Base-by-base conservation (phyloP, 2,113 vertebrate genomes). In the Sebastes schlegelii region DNA sequence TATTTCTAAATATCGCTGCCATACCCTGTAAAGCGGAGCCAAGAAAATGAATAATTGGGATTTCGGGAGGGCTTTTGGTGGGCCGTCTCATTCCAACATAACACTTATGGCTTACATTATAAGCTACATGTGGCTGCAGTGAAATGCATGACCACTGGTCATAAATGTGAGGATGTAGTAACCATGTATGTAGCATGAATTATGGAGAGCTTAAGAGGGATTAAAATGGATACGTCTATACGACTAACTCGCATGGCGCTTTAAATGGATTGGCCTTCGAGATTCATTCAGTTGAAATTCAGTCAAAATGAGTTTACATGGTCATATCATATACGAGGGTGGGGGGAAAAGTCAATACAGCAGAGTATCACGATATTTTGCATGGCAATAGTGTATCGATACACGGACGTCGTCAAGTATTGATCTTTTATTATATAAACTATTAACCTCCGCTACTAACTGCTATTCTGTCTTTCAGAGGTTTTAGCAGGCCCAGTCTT, bases 51-150 rank as follows among this genome's bases (percentile, higher is more conserved):
- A 83, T 89, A 74, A 91, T 82, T 89, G 71, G 74, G 23, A 90
- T 82, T 89, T 67, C 61, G 46, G 65, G 70, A 84, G 19, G 46
- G 76, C 82, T 61, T 92, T 86, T 83, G 78, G 88, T 86, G 79
- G 86, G 79, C 80, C 43, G 71, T 74, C 87, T 63, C 81, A 80
- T 81, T 89, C 89, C 88, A 88, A 55, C 72, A 60, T 74, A 84
- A 89, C 88, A 87, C 86, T 88, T 82, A 86, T 77, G 88, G 84
- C 81, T 91, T 74, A 88, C 77, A 71, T 87, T 86, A 83, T 85
- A 84, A 89, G 72, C 84, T 90, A 71, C 72, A 82, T 89, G 87
- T 87, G 85, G 79, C 80, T 68, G 74, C 64, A 72, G 62, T 40
- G 71, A 81, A 73, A 84, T 64, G 65, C 48, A 67, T 43, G 82